These are phyloP conservation scores for Formica aserva DNA, from an alignment of 2,888 invertebrate genomes.

Conservation along the genomic window DNA sequence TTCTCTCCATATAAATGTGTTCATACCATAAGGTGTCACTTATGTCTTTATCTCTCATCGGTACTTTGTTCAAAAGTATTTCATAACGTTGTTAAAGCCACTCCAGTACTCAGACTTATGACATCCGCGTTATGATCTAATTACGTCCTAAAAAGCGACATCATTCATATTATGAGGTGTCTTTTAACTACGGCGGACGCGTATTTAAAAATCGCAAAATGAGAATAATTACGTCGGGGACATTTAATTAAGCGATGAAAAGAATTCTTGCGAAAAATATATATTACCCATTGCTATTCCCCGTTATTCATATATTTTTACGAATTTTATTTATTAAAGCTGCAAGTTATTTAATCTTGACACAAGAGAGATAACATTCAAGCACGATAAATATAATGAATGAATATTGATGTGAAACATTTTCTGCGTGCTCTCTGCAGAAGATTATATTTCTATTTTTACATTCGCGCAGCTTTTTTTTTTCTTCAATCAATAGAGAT, in stretches of 20 bases:
- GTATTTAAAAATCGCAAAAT: constrained; percentile 12
- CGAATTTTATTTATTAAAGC: neutral
- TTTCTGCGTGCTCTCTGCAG: neutral
- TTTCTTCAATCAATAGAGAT: neutral
- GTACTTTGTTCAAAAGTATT: constrained; percentile 42
- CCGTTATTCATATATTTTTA: neutral
- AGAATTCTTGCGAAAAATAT: neutral
- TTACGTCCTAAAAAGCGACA: constrained; percentile 42
- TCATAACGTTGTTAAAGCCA: constrained; percentile 62
- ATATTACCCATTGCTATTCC: neutral
- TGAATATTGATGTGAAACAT: neutral
- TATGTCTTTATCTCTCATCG: constrained; percentile 52
- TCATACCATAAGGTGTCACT: constrained; percentile 59
- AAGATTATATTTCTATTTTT: constrained; percentile 10
- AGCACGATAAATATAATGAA: neutral
- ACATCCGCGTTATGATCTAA: constrained; percentile 59
- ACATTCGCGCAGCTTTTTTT: neutral
- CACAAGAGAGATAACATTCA: neutral
- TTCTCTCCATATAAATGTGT: constrained; percentile 57
- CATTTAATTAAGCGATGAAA: constrained; percentile 33
- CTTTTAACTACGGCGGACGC: constrained; percentile 57
- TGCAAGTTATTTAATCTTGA: neutral
- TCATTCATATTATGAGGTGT: constrained; percentile 33
- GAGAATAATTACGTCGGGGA: constrained; percentile 13
- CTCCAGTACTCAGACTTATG: constrained; percentile 62